phyloP scores from a whole-genome alignment of 2,797 vertebrate genomes.

The Typhlichthys subterraneus region DNA sequence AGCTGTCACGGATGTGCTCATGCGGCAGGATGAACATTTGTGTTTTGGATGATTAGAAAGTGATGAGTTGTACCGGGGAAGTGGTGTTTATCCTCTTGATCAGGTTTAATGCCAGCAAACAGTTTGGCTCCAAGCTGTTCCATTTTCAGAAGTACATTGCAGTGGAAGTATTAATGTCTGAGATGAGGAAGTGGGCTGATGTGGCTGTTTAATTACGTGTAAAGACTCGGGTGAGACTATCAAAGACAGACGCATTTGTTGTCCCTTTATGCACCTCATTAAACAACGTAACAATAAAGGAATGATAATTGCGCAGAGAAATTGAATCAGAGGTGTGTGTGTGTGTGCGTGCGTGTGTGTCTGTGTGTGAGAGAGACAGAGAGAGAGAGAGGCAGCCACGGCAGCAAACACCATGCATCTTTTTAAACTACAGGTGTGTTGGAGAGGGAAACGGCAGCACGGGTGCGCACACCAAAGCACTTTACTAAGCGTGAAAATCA shows the following conservation, averaged over 20 bases:
- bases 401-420: conserved; percentile 48
- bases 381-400: conserved; percentile 18
- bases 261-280: conserved; percentile 69
- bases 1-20: conserved; percentile 56
- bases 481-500: conserved; percentile 74
- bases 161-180: conserved; percentile 43
- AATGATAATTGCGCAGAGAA: conserved; percentile 59
- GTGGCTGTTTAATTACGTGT: conserved; percentile 69
- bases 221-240: conserved; percentile 64
- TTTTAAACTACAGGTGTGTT: conserved; percentile 56
- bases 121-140: conserved; percentile 26
- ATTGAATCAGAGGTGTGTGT: conserved; percentile 46
- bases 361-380: conserved; percentile 11
- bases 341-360: conserved; percentile 43
- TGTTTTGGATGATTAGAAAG: conserved; percentile 57
- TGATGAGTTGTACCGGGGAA: conserved; percentile 45
- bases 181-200: conserved; percentile 60
- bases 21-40: conserved; percentile 55
- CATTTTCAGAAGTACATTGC: conserved; percentile 42
- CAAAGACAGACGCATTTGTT: conserved; percentile 60
- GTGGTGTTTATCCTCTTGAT: conserved; percentile 54
- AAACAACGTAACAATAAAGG: conserved; percentile 64
- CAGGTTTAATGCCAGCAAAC: conserved; percentile 56
- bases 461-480: conserved; percentile 56
- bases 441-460: conserved; percentile 50